These are phyloP conservation scores for Nipponacmea schrenckii DNA, from an alignment of 2,888 invertebrate genomes.

Conservation along the genomic window DNA sequence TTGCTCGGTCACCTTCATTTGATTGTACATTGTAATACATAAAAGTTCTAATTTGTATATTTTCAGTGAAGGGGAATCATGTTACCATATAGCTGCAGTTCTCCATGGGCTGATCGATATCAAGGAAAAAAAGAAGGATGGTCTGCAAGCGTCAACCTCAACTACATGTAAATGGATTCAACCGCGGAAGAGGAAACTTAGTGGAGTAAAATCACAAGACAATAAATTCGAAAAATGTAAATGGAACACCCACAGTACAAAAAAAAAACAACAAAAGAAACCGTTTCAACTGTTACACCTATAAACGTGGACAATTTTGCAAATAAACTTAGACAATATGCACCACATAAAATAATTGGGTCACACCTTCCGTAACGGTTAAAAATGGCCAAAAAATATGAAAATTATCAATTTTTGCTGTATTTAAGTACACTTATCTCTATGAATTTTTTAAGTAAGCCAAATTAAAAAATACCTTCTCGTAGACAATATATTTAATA, in stretches of 20 bases:
- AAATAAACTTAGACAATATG: neutral
- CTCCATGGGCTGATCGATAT: conserved; percentile 24
- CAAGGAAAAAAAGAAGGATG: conserved; percentile 20
- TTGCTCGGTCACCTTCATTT: too few relatives aligned
- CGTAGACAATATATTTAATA: too few relatives aligned
- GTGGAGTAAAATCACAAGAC: conserved; percentile 12
- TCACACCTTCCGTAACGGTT: too few relatives aligned
- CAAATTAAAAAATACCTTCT: too few relatives aligned
- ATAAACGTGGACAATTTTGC: neutral
- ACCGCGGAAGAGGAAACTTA: conserved; percentile 20
- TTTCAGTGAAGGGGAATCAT: neutral
- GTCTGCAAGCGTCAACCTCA: conserved; percentile 18
- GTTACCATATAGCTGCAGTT: conserved; percentile 24
- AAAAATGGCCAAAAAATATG: too few relatives aligned
- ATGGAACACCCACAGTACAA: neutral
- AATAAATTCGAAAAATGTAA: neutral
- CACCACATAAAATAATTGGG: too few relatives aligned
- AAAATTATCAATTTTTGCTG: too few relatives aligned
- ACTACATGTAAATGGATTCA: conserved; percentile 23
- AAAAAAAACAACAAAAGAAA: neutral
- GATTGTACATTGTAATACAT: too few relatives aligned
- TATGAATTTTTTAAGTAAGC: too few relatives aligned
- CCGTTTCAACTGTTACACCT: neutral
- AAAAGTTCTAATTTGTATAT: too few relatives aligned
- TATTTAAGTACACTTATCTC: too few relatives aligned